Conservation (phyloP, 2,113 vertebrate genomes). For the Acinonyx jubatus region DNA sequence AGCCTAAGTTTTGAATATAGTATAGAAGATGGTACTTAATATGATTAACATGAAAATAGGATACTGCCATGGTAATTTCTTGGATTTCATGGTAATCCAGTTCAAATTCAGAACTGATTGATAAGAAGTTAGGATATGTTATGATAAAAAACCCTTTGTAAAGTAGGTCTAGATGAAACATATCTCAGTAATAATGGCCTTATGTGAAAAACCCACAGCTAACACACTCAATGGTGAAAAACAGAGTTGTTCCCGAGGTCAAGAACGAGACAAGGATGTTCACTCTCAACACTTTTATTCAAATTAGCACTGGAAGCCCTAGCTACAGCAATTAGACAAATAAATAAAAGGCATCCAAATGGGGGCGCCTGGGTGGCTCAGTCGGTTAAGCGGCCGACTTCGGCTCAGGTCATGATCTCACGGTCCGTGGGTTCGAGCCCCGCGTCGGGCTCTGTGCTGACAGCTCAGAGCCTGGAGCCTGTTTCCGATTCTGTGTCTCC, state of each 20-base stretch:
- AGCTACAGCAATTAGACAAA: not conserved
- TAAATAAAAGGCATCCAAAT: not conserved
- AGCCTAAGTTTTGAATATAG: not conserved
- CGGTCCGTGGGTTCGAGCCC: too few species aligned
- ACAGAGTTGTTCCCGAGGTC: not conserved
- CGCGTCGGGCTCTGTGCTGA: too few species aligned
- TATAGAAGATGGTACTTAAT: not conserved
- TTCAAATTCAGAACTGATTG: slow-evolving; percentile 11
- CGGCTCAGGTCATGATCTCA: too few species aligned
- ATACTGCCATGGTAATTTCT: not conserved
- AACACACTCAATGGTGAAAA: not conserved
- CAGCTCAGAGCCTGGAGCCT: too few species aligned
- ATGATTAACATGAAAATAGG: slow-evolving; percentile 7
- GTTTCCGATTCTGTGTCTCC: too few species aligned
- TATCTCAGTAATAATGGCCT: not conserved
- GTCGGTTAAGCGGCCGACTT: too few species aligned
- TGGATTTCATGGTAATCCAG: not conserved
- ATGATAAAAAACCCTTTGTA: not conserved
- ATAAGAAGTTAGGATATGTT: not conserved
- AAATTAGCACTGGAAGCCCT: not conserved
- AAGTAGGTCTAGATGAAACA: not conserved
- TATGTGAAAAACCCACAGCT: not conserved
- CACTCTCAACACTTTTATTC: not conserved
- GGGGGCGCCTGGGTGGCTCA: too few species aligned
- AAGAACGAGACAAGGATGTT: not conserved